Conservation (phyloP, 2,113 vertebrate species). For the Hepsetus odoe region DNA sequence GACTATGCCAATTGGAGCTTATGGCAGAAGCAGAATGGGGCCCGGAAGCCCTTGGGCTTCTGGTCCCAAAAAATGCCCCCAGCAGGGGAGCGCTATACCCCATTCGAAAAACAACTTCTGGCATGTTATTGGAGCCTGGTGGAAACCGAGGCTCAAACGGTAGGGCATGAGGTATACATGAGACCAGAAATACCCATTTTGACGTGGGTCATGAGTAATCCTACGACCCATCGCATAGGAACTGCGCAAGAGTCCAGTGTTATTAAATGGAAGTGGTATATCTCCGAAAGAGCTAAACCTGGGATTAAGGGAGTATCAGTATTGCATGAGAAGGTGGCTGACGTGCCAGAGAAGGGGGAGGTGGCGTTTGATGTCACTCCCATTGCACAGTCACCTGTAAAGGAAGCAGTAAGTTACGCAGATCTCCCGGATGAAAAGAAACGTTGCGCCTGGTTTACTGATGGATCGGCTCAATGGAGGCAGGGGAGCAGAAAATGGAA, state of each 20-base stretch:
- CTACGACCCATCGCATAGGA: background rate
- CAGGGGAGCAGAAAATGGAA: background rate
- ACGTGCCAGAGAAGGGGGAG: background rate
- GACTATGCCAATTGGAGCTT: background rate
- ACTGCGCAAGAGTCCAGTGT: background rate
- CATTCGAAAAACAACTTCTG: background rate
- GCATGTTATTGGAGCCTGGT: background rate
- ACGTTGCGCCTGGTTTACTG: background rate
- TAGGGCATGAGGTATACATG: background rate
- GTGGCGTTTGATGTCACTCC: background rate
- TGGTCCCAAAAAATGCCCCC: background rate
- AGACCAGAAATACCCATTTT: background rate
- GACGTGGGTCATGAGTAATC: background rate
- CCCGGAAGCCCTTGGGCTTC: background rate
- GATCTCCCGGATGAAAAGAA: too few species aligned
- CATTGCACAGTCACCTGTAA: too few species aligned
- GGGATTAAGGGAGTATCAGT: background rate
- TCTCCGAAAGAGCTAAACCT: background rate
- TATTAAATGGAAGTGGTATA: background rate
- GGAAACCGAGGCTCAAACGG: background rate
- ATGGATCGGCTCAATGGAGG: background rate
- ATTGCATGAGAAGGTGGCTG: background rate
- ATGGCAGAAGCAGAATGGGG: background rate
- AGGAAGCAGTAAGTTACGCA: background rate
- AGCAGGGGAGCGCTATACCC: background rate